Conservation (phyloP, 2,797 vertebrate genomes). For the Phrynocephalus vlangalii region DNA sequence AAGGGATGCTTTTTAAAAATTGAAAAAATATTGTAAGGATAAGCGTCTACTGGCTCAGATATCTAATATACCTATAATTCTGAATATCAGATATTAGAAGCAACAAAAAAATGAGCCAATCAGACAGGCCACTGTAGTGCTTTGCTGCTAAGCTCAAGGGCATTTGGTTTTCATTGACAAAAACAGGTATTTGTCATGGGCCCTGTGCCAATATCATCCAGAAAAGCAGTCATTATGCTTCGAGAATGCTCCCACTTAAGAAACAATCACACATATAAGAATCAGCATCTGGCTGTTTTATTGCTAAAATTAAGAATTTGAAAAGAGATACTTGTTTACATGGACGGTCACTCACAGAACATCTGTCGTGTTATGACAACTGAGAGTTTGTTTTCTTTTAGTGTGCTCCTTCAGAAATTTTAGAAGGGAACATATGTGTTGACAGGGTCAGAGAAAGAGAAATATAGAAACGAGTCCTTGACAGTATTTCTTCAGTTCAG, state of each 20-base stretch:
- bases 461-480: not conserved
- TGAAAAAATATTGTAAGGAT: no score
- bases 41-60: no score
- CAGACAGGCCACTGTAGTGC: not conserved
- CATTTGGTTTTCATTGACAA: not conserved
- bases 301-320: constrained; percentile 9
- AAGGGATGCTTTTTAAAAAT: no score
- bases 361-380: not conserved
- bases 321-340: not conserved
- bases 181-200: not conserved
- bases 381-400: not conserved
- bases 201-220: not conserved
- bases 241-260: not conserved
- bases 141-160: not conserved
- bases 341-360: not conserved
- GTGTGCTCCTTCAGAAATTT: not conserved
- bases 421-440: not conserved
- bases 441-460: not conserved
- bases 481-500: not conserved
- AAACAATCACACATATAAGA: not conserved
- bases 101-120: not conserved
- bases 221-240: not conserved
- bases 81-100: not conserved
- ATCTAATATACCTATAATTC: not conserved
- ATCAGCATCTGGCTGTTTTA: not conserved